These are phyloP conservation scores for Phylloscopus whistleri DNA, from an alignment of 2,113 vertebrate species.

Conservation along the genomic window DNA sequence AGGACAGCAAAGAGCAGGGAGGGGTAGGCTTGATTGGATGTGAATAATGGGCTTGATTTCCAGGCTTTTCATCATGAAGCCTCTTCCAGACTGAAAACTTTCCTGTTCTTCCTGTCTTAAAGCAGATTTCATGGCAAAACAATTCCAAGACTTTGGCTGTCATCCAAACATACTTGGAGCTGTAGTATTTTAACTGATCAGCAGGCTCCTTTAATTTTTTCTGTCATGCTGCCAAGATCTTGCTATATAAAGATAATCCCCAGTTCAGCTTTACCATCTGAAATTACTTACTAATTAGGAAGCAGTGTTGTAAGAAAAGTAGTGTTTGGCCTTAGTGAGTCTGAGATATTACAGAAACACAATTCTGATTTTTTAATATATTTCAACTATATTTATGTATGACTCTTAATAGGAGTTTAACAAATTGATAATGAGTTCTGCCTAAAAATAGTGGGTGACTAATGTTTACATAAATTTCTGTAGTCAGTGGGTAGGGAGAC, in stretches of 20 bases:
- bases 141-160: constrained; percentile 61
- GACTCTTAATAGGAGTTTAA: neutral
- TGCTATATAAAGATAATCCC: constrained; percentile 27
- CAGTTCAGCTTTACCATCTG: neutral
- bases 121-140: constrained; percentile 66
- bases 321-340: neutral
- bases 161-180: constrained; percentile 36
- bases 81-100: constrained; percentile 49
- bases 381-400: neutral
- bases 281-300: neutral
- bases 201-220: constrained; percentile 50
- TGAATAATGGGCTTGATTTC: constrained; percentile 62
- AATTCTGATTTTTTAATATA: neutral
- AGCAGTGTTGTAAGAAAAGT: neutral
- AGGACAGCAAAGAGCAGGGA: neutral
- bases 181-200: constrained; percentile 41
- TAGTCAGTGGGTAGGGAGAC: neutral
- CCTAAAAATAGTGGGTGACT: neutral
- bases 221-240: constrained; percentile 41
- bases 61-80: constrained; percentile 40
- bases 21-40: constrained; percentile 45
- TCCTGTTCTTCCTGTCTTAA: constrained; percentile 58
- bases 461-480: neutral
- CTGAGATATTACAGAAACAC: neutral
- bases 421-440: neutral